Evolutionary conservation across 1,140 invertebrate genomes (phyloP).

Genomic region (Drosophila mauritiana): DNA sequence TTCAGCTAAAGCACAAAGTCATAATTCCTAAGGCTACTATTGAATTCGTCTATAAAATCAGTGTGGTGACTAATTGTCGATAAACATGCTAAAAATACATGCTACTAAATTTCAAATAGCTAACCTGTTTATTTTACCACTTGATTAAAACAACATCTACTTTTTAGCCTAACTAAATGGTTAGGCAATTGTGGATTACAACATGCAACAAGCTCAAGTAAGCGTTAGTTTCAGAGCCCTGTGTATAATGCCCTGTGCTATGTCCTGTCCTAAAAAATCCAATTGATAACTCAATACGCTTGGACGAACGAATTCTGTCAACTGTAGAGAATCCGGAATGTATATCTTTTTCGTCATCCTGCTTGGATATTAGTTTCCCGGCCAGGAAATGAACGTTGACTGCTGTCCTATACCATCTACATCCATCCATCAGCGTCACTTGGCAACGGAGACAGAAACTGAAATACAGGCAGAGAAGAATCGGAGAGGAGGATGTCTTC

Average conservation of each 20-base stretch:
- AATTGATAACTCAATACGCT: conserved; percentile 1
- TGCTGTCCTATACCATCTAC: not conserved
- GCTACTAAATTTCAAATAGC: not conserved
- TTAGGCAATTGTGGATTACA: not conserved
- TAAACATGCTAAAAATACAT: conserved; percentile 2
- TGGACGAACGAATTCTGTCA: not conserved
- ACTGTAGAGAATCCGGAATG: not conserved
- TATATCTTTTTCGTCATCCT: not conserved
- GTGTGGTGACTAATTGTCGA: not conserved
- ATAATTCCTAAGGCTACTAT: not conserved
- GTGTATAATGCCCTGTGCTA: no score
- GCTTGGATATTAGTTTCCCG: conserved; percentile 14
- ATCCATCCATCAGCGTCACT: conserved; percentile 58
- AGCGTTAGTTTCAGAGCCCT: no score
- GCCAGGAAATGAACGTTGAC: conserved; percentile 23
- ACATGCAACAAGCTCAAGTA: no score
- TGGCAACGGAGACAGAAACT: conserved; percentile 4
- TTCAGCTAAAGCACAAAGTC: not conserved
- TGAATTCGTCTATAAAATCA: not conserved
- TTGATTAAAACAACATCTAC: not conserved
- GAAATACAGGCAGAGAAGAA: not conserved
- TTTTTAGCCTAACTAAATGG: not conserved
- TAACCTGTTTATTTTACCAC: not conserved
- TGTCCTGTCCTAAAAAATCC: not conserved
- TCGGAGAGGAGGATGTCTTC: conserved; percentile 4